phyloP scores from a whole-genome alignment of 37 sponge, comb jelly and placozoan genomes.

The Chondrosia reniformis region DNA sequence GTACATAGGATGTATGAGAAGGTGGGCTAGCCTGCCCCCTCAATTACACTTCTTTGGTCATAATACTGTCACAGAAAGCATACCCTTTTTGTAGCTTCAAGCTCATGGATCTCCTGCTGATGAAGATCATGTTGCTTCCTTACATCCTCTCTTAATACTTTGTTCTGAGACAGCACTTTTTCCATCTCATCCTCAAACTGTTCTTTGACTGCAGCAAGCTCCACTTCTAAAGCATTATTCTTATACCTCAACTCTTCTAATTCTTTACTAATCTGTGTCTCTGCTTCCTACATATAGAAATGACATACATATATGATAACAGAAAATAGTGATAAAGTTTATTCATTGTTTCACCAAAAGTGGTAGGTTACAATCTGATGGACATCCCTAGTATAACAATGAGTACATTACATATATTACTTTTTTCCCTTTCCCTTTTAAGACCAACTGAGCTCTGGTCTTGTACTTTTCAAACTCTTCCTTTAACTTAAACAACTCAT shows the following conservation, averaged over 20 bases:
- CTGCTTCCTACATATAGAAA: background rate
- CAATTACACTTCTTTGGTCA: too few species aligned
- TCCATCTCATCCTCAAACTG: constrained; percentile 42
- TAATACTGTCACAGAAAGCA: background rate
- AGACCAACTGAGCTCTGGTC: constrained; percentile 53
- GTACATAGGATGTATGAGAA: too few species aligned
- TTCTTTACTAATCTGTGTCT: background rate
- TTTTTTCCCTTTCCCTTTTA: constrained; percentile 32
- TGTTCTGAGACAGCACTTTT: constrained; percentile 14
- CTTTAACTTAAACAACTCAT: constrained; percentile 53
- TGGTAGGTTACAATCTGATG: background rate
- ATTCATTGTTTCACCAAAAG: too few species aligned
- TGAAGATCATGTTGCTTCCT: constrained; percentile 32
- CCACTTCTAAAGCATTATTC: constrained; percentile 1
- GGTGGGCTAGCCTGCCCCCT: too few species aligned
- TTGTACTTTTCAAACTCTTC: constrained; percentile 74
- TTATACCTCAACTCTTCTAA: background rate
- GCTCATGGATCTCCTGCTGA: constrained; percentile 18
- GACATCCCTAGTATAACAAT: background rate
- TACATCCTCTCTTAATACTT: constrained; percentile 39
- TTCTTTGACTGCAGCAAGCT: background rate
- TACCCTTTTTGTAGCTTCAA: constrained; percentile 43
- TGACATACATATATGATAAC: background rate
- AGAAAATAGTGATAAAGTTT: background rate
- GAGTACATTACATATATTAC: background rate